Evolutionary conservation across 1,140 invertebrate genomes (phyloP).

Genomic region (Calliphora vicina): DNA sequence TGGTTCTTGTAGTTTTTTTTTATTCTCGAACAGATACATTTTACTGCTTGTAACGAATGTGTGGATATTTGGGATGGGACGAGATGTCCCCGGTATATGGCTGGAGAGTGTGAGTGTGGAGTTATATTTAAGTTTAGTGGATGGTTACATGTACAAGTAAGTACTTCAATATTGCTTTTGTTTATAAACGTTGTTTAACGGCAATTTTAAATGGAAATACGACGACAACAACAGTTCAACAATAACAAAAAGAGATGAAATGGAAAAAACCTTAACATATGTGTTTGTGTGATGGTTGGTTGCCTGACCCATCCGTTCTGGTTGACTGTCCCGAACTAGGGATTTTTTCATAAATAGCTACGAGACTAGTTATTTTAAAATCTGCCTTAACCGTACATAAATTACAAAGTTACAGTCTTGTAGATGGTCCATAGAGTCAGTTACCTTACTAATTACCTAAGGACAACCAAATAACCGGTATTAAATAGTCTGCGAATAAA

Average conservation of each 20-base stretch:
- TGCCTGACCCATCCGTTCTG: no score
- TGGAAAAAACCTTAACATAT: neutral
- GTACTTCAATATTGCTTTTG: constrained; percentile 18
- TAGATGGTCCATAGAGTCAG: no score
- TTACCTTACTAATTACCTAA: no score
- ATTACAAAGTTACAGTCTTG: no score
- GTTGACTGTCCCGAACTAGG: no score
- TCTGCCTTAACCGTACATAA: no score
- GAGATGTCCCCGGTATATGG: neutral
- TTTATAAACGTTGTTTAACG: constrained; percentile 30
- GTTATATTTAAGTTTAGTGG: neutral
- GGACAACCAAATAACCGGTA: no score
- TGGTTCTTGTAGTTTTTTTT: neutral
- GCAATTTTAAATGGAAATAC: constrained; percentile 21
- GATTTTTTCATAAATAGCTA: no score
- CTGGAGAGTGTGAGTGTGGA: neutral
- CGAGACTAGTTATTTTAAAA: no score
- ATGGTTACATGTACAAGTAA: neutral
- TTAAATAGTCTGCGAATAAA: no score
- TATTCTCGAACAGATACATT: neutral
- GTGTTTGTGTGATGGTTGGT: neutral
- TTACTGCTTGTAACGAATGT: neutral
- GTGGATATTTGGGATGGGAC: neutral
- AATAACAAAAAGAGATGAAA: neutral
- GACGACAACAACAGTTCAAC: neutral